A percentile compares a stretch with the other conserved stretches of the same genome.
Evolutionary conservation across 92 coral and sea anemone species (phyloP).

Genomic region (Epizoanthus illoricatus): DNA sequence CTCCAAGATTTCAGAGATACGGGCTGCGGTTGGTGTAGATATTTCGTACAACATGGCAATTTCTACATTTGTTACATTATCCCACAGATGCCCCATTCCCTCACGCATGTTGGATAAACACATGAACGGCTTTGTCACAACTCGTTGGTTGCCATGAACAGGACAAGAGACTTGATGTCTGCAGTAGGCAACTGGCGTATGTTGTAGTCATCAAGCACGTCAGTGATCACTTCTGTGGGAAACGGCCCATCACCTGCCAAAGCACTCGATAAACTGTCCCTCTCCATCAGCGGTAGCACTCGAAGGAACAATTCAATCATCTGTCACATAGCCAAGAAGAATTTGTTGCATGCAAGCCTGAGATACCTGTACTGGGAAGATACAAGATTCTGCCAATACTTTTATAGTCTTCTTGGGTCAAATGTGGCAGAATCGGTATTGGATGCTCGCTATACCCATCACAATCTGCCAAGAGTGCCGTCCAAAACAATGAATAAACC

Average conservation of each 20-base stretch:
- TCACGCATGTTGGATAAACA: slow-evolving; percentile 36
- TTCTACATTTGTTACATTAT: slow-evolving; percentile 32
- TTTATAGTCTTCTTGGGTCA: slow-evolving; percentile 50
- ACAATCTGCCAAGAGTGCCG: slow-evolving; percentile 32
- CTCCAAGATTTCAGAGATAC: slow-evolving; percentile 32
- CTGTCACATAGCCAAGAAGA: slow-evolving; percentile 46
- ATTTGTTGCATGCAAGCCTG: slow-evolving; percentile 61
- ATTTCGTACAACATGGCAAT: slow-evolving; percentile 45
- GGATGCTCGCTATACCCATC: slow-evolving; percentile 52
- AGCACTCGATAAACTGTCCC: slow-evolving; percentile 46
- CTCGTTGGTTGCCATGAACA: slow-evolving; percentile 39
- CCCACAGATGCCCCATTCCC: slow-evolving; percentile 55
- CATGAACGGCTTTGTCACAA: slow-evolving; percentile 49
- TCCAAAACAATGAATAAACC: slow-evolving; percentile 59
- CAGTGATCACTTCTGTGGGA: slow-evolving; percentile 32
- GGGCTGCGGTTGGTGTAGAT: slow-evolving; percentile 42
- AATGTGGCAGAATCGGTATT: slow-evolving; percentile 42
- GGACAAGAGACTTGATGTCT: slow-evolving; percentile 38
- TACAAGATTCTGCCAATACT: slow-evolving; percentile 51
- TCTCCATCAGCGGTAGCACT: slow-evolving; percentile 48
- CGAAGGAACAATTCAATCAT: slow-evolving; percentile 52
- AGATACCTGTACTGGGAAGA: slow-evolving; percentile 46
- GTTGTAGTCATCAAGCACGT: slow-evolving; percentile 51
- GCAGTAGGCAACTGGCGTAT: slow-evolving; percentile 51
- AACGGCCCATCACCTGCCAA: slow-evolving; percentile 38